These are phyloP conservation scores for Coranthus polyacanthus DNA, from an alignment of 2,797 vertebrate genomes.

Conservation along the genomic window DNA sequence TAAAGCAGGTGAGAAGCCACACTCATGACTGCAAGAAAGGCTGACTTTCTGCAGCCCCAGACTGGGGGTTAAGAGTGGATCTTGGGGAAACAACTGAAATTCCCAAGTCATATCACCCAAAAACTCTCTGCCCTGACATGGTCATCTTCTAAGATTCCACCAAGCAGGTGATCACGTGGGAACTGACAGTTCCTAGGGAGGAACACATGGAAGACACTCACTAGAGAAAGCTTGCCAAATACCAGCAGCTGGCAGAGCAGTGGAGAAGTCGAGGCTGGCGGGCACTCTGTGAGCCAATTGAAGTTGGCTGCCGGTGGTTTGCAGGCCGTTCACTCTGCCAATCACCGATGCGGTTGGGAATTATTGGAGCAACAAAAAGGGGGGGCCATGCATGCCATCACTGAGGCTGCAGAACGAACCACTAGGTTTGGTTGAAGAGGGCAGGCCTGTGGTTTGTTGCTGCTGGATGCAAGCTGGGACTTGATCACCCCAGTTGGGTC, in stretches of 20 bases:
- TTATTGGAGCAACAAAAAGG: too few relatives aligned
- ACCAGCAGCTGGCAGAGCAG: not conserved
- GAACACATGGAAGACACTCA: not conserved
- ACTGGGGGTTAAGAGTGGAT: too few relatives aligned
- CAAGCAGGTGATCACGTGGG: not conserved
- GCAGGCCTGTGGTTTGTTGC: not conserved
- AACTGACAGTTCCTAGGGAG: not conserved
- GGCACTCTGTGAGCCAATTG: not conserved
- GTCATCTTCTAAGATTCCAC: constrained; percentile 1
- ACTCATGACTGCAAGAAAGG: too few relatives aligned
- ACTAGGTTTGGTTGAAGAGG: not conserved
- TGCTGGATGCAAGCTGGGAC: not conserved
- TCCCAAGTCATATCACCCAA: too few relatives aligned
- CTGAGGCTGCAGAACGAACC: not conserved
- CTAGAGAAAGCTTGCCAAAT: not conserved
- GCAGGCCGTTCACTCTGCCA: not conserved
- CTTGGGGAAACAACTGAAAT: too few relatives aligned
- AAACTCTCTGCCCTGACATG: not conserved
- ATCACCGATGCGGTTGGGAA: too few relatives aligned
- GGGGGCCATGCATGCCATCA: not conserved
- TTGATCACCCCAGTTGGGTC: not conserved
- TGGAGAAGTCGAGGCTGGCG: not conserved
- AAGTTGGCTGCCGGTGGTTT: not conserved
- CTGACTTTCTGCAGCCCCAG: too few relatives aligned
- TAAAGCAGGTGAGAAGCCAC: too few relatives aligned